Percentiles rank a stretch among this genome's conserved stretches.
phyloP scores from a whole-genome alignment of 2,797 vertebrate genomes.

The Zonotrichia albicollis region DNA sequence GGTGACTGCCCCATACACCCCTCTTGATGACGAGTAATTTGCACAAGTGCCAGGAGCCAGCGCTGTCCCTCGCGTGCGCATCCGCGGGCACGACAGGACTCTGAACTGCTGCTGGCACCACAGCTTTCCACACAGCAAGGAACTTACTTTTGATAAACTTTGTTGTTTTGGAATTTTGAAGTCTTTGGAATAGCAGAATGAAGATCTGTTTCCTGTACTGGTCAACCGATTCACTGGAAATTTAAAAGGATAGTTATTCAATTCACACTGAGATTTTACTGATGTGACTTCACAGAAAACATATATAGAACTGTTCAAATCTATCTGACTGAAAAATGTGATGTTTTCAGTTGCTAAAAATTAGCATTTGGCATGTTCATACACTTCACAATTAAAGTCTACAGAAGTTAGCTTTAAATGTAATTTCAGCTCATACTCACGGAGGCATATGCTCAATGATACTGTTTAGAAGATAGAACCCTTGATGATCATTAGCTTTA shows the following conservation, averaged over 20 bases:
- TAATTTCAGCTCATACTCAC: slow-evolving; percentile 78
- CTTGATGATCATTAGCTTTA: slow-evolving; percentile 98
- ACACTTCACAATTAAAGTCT: neutral
- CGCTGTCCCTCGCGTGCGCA: accelerated
- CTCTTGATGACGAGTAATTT: neutral
- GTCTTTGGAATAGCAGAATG: slow-evolving; percentile 96
- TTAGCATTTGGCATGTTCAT: neutral
- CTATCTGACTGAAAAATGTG: neutral
- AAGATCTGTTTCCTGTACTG: slow-evolving; percentile 98
- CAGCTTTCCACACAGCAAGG: neutral
- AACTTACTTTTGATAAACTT: slow-evolving; percentile 97
- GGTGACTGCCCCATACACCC: neutral
- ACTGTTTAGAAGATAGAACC: slow-evolving; percentile 97
- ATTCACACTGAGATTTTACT: neutral
- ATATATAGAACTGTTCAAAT: neutral
- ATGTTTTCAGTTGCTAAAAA: neutral
- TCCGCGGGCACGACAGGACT: accelerated
- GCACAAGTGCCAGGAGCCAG: neutral
- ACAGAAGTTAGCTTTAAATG: neutral
- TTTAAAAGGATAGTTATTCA: slow-evolving; percentile 19
- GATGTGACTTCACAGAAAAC: neutral
- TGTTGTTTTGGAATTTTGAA: slow-evolving; percentile 97
- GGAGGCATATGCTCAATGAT: slow-evolving; percentile 95
- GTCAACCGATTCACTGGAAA: slow-evolving; percentile 87
- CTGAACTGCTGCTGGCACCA: neutral